Evolutionary conservation across 2,888 invertebrate genomes (phyloP).

Genomic region (Diarsia rubi): DNA sequence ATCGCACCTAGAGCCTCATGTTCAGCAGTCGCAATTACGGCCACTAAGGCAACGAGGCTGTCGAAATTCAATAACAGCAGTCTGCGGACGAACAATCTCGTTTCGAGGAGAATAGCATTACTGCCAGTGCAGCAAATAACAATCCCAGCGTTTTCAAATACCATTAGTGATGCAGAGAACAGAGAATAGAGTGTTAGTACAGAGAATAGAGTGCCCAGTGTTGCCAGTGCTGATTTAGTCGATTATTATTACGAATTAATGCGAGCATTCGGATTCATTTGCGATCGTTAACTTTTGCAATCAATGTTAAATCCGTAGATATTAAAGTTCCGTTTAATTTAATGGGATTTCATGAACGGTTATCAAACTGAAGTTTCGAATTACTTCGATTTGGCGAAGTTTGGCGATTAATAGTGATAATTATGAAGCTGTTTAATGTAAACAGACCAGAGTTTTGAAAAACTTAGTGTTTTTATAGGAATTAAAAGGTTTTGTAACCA

Average conservation of each 20-base stretch:
- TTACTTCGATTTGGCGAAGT: constrained; percentile 26
- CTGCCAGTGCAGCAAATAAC: constrained; percentile 12
- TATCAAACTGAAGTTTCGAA: constrained; percentile 26
- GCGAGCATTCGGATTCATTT: constrained; percentile 36
- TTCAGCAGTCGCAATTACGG: not conserved
- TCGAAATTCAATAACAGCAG: constrained; percentile 2
- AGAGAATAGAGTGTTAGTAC: constrained; percentile 16
- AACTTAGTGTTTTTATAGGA: not conserved
- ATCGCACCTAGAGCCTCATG: not conserved
- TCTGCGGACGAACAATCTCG: constrained; percentile 16
- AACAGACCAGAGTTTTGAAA: not conserved
- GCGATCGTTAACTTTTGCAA: constrained; percentile 21
- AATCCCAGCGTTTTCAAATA: constrained; percentile 11
- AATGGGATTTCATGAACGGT: constrained; percentile 30
- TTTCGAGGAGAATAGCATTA: constrained; percentile 18
- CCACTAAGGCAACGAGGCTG: not conserved
- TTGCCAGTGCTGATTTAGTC: constrained; percentile 21
- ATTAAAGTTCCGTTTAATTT: constrained; percentile 30
- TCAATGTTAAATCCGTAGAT: constrained; percentile 25
- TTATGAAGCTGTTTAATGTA: not conserved
- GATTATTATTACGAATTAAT: constrained; percentile 42
- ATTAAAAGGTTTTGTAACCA: not conserved
- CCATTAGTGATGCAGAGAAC: constrained; percentile 22
- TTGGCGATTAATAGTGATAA: constrained; percentile 15
- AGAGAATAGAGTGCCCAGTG: constrained; percentile 9